Evolutionary conservation across 2,888 invertebrate genomes (phyloP), one percentile per base, ranked within the genome.

Genomic region (Protonemura montana): DNA sequence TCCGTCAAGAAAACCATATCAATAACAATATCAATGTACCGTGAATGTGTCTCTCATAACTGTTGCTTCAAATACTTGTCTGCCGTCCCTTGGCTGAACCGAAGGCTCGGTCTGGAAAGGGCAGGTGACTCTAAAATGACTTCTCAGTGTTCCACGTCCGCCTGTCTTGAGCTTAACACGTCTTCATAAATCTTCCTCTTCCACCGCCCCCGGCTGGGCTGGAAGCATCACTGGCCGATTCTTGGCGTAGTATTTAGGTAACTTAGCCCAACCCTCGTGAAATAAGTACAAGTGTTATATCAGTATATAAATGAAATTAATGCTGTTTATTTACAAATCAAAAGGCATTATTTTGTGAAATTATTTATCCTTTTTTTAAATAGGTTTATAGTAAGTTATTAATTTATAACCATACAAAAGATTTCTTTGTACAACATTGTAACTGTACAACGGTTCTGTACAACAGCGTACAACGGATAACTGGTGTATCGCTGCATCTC

Each of bases 311-410:
- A 87, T 86, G 85, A 86, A 86, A 81, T 59, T 59, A 86, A 87
- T 87, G 86, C 85, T 87, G 87, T 87, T 90, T 91, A 91, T 91
- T 91, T 91, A 91, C 91, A 91, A 90, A 90, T 91, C 90, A 91
- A 87, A 81, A 91, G 91, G 91, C 91, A 91, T 90, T 90, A 89
- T 90, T 90, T 90, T 59, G 59, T 59, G 89, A 90, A 90, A 90
- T 90, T 85, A 82, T 86, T 86, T 84, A 89, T 88, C 87, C 87
- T 87, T 88, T 88, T 89, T 84, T 88, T 81, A 29, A 81, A 81
- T 59, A 59, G 59, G 59, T 27, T 81, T 21, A 81, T 81, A 30
- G 78, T 78, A 59, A 59, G 59, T 59, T 59, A 78, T 78, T 78
- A 78, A 78, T 78, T 78, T 88, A 88, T 88, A 87, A 87, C 85